These are phyloP conservation scores for Chromis chromis DNA, from an alignment of 2,797 vertebrate genomes.

Conservation along the genomic window DNA sequence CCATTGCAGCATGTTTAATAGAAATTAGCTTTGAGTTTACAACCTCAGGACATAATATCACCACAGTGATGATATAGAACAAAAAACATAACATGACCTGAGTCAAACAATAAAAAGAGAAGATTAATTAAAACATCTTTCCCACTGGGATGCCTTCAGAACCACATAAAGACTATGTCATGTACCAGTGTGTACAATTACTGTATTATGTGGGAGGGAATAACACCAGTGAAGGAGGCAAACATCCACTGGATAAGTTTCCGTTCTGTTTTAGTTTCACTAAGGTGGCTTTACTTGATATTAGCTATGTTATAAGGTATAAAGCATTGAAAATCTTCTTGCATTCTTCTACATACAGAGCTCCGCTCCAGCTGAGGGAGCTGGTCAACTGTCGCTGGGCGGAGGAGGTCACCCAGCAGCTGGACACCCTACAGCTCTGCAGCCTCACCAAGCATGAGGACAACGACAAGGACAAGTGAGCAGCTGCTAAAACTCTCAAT, in stretches of 20 bases:
- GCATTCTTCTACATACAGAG: slow-evolving; percentile 76
- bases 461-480: slow-evolving; percentile 98
- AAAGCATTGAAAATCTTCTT: neutral
- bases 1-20: neutral
- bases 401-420: slow-evolving; percentile 97
- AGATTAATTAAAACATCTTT: neutral
- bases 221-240: too few relatives aligned
- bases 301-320: neutral
- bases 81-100: neutral
- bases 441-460: slow-evolving; percentile 97
- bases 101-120: neutral
- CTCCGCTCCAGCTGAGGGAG: slow-evolving; percentile 94
- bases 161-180: neutral
- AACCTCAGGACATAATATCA: neutral
- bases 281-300: neutral
- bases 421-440: slow-evolving; percentile 97
- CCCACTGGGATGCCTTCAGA: neutral
- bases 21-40: neutral
- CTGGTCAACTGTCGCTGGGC: slow-evolving; percentile 99
- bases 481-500: neutral
- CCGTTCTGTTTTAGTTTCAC: neutral
- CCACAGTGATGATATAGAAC: neutral
- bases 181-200: neutral
- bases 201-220: neutral
- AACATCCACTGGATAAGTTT: neutral